Conservation (phyloP, 2,113 vertebrate genomes). For the Brevimyrus niger region DNA sequence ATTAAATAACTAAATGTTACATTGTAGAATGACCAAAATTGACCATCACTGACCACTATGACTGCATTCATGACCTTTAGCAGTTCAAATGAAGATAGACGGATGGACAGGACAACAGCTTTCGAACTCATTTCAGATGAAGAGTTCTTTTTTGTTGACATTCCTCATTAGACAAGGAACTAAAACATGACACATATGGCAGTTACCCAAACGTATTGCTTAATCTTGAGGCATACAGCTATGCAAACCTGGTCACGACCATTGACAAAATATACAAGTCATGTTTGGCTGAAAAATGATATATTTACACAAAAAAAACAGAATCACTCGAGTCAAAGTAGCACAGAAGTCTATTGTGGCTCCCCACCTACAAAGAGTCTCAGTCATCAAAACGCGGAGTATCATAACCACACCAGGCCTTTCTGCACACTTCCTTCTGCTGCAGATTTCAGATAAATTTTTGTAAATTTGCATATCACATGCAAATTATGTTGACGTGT, state of each 20-base stretch:
- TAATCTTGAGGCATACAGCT: slow-evolving; percentile 26
- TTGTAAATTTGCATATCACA: slow-evolving; percentile 42
- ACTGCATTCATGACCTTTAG: background rate
- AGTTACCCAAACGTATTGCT: background rate
- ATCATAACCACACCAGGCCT: background rate
- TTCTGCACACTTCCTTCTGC: background rate
- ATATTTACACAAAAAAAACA: background rate
- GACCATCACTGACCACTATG: background rate
- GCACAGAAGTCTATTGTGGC: background rate
- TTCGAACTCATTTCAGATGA: background rate
- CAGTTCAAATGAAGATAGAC: background rate
- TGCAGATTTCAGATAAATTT: background rate
- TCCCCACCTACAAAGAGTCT: background rate
- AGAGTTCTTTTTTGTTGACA: background rate
- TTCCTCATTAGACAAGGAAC: background rate
- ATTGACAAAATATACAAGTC: slow-evolving; percentile 13
- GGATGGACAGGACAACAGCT: background rate
- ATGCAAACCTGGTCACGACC: background rate
- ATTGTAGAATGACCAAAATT: background rate
- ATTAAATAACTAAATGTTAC: background rate
- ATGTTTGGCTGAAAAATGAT: slow-evolving; percentile 1
- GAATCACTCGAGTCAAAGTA: background rate
- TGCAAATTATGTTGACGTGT: slow-evolving; percentile 41
- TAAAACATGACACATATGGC: background rate
- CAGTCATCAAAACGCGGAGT: background rate